These are phyloP conservation scores for Coleophora flavipennella DNA, from an alignment of 2,888 invertebrate genomes.

Conservation along the genomic window DNA sequence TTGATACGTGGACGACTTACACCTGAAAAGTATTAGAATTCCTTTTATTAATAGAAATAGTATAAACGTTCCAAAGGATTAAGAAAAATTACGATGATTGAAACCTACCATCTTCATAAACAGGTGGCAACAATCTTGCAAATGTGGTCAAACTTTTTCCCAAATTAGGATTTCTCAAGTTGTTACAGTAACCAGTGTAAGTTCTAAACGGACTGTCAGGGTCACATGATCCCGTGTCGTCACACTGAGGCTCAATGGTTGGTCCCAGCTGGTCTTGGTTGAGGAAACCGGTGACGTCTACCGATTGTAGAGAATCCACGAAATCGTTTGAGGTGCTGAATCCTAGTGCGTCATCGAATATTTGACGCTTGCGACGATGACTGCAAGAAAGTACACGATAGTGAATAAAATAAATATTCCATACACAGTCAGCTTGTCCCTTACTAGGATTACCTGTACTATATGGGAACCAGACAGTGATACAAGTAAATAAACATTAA, in stretches of 20 bases:
- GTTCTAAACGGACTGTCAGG: slow-evolving; percentile 79
- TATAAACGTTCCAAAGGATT: not conserved
- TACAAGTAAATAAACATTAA: too few species aligned
- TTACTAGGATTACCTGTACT: too few species aligned
- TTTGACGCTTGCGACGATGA: slow-evolving; percentile 79
- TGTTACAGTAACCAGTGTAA: slow-evolving; percentile 90
- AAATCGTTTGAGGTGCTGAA: slow-evolving; percentile 75
- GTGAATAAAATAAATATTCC: too few species aligned
- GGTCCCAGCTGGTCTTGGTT: slow-evolving; percentile 73
- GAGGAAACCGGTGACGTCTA: slow-evolving; percentile 82
- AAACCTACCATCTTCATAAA: slow-evolving; percentile 86
- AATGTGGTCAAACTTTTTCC: slow-evolving; percentile 91
- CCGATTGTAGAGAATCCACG: slow-evolving; percentile 82
- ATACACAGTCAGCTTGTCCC: too few species aligned
- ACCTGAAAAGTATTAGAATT: too few species aligned
- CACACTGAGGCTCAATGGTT: slow-evolving; percentile 79
- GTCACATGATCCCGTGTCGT: slow-evolving; percentile 81
- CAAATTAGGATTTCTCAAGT: slow-evolving; percentile 84
- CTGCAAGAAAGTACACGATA: slow-evolving; percentile 29
- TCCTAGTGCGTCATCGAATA: slow-evolving; percentile 74
- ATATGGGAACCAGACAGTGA: too few species aligned
- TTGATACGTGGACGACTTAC: slow-evolving; percentile 84
- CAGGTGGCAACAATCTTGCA: slow-evolving; percentile 86
- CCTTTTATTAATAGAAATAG: too few species aligned
- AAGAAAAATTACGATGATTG: not conserved